Evolutionary conservation across 2,113 vertebrate species (phyloP).

Genomic region (Elephantulus edwardii): DNA sequence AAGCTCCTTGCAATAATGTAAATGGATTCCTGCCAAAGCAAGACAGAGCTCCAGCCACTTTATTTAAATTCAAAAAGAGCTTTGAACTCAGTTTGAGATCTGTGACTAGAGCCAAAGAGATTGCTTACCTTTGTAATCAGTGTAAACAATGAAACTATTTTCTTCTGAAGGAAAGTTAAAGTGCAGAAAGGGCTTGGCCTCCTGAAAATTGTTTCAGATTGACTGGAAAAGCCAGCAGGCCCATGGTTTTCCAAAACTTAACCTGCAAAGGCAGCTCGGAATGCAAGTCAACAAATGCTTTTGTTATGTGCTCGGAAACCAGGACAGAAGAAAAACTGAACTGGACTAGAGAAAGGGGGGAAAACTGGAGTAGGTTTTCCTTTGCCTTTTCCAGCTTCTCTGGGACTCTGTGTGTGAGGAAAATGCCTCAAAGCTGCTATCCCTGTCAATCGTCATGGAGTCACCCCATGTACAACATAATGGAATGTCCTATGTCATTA

Average conservation of each 20-base stretch:
- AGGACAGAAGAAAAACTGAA: neutral
- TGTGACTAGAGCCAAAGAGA: conserved; percentile 37
- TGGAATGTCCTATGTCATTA: too few relatives aligned
- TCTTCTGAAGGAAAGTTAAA: conserved; percentile 55
- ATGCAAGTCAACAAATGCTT: neutral
- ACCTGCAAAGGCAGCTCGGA: neutral
- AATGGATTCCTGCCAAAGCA: neutral
- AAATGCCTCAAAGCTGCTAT: neutral
- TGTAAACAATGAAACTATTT: conserved; percentile 66
- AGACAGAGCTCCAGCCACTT: neutral
- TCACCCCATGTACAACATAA: too few relatives aligned
- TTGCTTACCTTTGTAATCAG: conserved; percentile 58
- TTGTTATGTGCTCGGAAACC: conserved; percentile 41
- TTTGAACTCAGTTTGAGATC: conserved; percentile 58
- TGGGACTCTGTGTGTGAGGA: too few relatives aligned
- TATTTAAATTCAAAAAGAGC: conserved; percentile 55
- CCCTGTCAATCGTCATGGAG: too few relatives aligned
- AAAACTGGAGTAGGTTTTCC: neutral
- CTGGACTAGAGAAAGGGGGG: neutral
- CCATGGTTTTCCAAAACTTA: neutral
- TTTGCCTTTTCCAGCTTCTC: neutral
- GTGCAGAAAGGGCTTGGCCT: conserved; percentile 50
- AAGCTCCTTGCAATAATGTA: too few relatives aligned
- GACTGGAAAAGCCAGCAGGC: neutral
- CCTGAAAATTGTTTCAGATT: conserved; percentile 43